Conservation (phyloP, 23 tunicate species). For the Diplosoma virens region DNA sequence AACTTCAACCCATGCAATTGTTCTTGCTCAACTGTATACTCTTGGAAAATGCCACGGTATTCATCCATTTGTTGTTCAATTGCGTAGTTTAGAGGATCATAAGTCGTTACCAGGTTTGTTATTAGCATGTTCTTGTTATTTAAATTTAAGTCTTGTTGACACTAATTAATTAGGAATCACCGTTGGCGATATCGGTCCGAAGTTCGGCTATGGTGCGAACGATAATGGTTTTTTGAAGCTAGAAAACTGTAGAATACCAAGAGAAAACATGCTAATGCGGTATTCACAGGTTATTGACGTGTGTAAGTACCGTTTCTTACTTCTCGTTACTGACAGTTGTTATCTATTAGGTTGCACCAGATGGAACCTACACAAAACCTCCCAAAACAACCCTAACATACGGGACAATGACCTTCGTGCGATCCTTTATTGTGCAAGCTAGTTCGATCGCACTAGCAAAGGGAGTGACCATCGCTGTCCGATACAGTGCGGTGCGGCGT, state of each 20-base stretch:
- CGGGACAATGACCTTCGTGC: slow-evolving; percentile 92
- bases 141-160: too few species aligned
- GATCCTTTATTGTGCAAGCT: slow-evolving; percentile 56
- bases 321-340: not conserved
- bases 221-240: slow-evolving; percentile 85
- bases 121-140: too few species aligned
- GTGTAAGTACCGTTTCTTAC: not conserved
- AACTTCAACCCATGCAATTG: slow-evolving; percentile 88
- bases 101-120: slow-evolving; percentile 72
- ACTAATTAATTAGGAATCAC: slow-evolving; percentile 52
- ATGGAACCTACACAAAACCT: slow-evolving; percentile 80
- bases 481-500: slow-evolving; percentile 82
- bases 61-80: slow-evolving; percentile 87
- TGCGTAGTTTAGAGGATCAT: slow-evolving; percentile 87
- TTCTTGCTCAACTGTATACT: slow-evolving; percentile 82
- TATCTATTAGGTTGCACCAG: slow-evolving; percentile 56
- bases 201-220: slow-evolving; percentile 87
- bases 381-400: slow-evolving; percentile 66
- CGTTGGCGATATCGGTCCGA: slow-evolving; percentile 96
- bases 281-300: slow-evolving; percentile 58
- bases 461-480: slow-evolving; percentile 73
- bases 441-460: slow-evolving; percentile 51
- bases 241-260: slow-evolving; percentile 71
- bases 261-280: slow-evolving; percentile 84
- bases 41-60: slow-evolving; percentile 88